phyloP scores from a whole-genome alignment of 1,140 invertebrate genomes.

The Trichomalopsis sarcophagae region DNA sequence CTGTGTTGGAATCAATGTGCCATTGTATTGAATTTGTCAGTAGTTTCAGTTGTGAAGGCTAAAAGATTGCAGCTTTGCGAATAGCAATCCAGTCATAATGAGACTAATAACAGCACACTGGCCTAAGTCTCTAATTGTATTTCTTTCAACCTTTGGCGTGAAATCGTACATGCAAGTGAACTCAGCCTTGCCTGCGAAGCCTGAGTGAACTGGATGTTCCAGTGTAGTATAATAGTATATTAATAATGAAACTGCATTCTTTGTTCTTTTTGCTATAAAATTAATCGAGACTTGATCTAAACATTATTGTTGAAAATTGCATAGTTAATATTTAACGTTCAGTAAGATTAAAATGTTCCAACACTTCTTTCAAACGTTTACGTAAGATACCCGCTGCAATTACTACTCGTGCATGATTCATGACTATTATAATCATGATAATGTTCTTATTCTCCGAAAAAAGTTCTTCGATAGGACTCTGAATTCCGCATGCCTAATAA shows the following conservation, averaged over 20 bases:
- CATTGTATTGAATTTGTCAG: background rate
- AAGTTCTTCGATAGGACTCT: background rate
- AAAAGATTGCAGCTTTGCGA: background rate
- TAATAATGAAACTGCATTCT: background rate
- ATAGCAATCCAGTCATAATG: conserved; percentile 1
- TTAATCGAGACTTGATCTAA: too few species aligned
- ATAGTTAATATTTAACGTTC: too few species aligned
- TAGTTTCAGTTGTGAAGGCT: background rate
- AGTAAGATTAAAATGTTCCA: too few species aligned
- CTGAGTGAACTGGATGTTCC: background rate
- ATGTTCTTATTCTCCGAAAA: background rate
- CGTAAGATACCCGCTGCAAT: background rate
- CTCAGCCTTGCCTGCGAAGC: background rate
- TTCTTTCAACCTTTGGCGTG: background rate
- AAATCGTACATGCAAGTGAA: background rate
- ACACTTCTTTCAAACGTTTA: background rate
- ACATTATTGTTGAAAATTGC: too few species aligned
- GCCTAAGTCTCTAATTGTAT: background rate
- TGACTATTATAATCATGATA: background rate
- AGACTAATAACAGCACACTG: background rate
- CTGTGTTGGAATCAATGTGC: background rate
- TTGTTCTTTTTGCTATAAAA: background rate
- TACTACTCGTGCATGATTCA: background rate
- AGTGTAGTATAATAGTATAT: background rate
- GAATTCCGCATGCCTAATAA: background rate